Evolutionary conservation across 2,888 invertebrate species (phyloP), one percentile per base, ranked within the genome.

Genomic region (Macaria liturata): DNA sequence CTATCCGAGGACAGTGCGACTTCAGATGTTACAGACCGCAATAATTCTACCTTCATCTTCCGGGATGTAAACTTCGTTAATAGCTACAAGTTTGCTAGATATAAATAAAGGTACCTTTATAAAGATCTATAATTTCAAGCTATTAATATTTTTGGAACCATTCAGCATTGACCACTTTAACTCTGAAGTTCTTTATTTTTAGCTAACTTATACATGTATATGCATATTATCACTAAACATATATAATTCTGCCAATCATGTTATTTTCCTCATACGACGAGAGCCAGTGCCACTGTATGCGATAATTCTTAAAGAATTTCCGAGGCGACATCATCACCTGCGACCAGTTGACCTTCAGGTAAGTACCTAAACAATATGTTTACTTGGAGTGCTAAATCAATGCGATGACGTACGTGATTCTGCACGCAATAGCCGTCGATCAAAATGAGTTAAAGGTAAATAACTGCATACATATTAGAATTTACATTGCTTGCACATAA

Each of bases 291-390:
- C 34, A 37, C 4, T 37, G 7, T 50, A 76, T 85, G 80, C 73
- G 67, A 77, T 82, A 84, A 86, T 78, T 70, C 55, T 60, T 64
- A 55, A 83, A 75, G 83, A 84, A 87, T 86, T 82, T 73, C 75
- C 67, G 67, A 72, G 71, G 71, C 71, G 72, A 75, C 80, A 76
- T 80, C 75, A 72, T 64, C 72, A 63, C 69, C 69, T 74, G 72
- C 69, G 67, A 72, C 70, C 69, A 64, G 65, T 66, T 72, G 80
- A 80, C 84, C 86, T 87, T 83, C 84, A 77, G 74, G 74, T 76
- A 67, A 65, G 61, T 49, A 57, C 57, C 61, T 57, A 61, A 68
- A 69, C 67, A 71, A 71, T 49, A 50, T 61, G 57, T 61, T 52
- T 68, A 65, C 64, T 64, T 62, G 68, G 60, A 60, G 63, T 57